Evolutionary conservation across 2,113 vertebrate genomes (phyloP).

Genomic region (Chaetura pelagica): DNA sequence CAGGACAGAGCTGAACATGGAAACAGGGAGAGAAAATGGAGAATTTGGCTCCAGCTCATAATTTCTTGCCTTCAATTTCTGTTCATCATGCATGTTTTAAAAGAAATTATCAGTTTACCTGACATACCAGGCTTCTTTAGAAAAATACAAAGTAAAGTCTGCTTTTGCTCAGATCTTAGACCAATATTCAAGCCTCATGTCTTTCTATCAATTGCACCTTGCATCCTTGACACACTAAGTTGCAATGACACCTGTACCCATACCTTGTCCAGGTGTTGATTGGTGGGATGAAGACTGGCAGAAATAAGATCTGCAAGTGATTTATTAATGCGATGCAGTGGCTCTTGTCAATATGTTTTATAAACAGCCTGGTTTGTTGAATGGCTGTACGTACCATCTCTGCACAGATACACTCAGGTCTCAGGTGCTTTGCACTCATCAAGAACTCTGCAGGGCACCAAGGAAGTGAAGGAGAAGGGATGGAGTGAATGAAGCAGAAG

Average conservation of each 20-base stretch:
- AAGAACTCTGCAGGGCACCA: neutral
- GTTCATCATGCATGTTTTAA: neutral
- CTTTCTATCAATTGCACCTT: neutral
- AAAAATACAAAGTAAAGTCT: neutral
- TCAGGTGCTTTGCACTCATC: neutral
- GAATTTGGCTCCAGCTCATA: neutral
- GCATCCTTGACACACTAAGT: neutral
- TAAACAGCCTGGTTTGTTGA: conserved; percentile 13
- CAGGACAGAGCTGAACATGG: neutral
- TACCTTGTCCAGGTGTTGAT: neutral
- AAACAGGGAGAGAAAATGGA: neutral
- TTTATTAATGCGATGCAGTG: neutral
- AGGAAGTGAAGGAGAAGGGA: neutral
- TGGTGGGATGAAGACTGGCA: neutral
- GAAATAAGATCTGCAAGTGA: neutral
- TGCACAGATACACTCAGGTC: neutral
- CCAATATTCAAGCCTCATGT: neutral
- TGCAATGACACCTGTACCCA: neutral
- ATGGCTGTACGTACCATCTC: neutral
- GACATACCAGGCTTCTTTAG: neutral
- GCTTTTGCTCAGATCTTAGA: neutral
- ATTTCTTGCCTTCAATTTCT: neutral
- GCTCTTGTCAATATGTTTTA: conserved; percentile 1
- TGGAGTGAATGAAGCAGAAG: neutral
- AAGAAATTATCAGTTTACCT: neutral